phyloP scores from a whole-genome alignment of 1,140 invertebrate genomes.

The Drosophila tristis region DNA sequence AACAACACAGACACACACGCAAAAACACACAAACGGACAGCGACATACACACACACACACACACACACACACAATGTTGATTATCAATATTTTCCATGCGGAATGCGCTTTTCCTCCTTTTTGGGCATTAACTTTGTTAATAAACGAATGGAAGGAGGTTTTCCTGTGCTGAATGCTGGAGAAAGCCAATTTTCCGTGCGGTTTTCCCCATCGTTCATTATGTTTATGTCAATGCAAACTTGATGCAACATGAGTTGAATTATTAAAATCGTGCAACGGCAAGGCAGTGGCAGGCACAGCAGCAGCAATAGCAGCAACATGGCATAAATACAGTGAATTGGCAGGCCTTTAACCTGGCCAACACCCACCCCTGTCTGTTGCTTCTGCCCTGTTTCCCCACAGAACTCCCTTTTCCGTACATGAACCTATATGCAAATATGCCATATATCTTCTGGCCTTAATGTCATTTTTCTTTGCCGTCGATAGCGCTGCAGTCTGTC shows the following conservation, averaged over 20 bases:
- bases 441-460: conserved; percentile 75
- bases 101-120: conserved; percentile 32
- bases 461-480: conserved; percentile 75
- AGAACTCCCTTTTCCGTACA: neutral
- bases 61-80: conserved; percentile 52
- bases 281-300: neutral
- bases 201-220: conserved; percentile 49
- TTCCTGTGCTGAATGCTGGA: conserved; percentile 1
- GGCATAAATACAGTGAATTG: conserved; percentile 72
- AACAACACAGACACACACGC: conserved; percentile 2
- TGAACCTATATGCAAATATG: conserved; percentile 64
- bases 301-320: conserved; percentile 16
- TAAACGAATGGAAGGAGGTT: conserved; percentile 24
- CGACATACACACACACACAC: conserved; percentile 21
- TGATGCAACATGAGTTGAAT: conserved; percentile 67
- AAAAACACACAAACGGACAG: too few relatives aligned
- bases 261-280: conserved; percentile 63
- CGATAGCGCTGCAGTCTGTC: conserved; percentile 44
- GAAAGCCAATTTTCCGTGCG: conserved; percentile 48
- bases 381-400: conserved; percentile 9
- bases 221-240: conserved; percentile 55
- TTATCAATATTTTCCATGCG: conserved; percentile 58
- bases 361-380: neutral
- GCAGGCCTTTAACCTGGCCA: conserved; percentile 48
- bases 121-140: conserved; percentile 50